Base-by-base conservation (phyloP, 1,140 invertebrate genomes). In the Sitobion miscanthi region DNA sequence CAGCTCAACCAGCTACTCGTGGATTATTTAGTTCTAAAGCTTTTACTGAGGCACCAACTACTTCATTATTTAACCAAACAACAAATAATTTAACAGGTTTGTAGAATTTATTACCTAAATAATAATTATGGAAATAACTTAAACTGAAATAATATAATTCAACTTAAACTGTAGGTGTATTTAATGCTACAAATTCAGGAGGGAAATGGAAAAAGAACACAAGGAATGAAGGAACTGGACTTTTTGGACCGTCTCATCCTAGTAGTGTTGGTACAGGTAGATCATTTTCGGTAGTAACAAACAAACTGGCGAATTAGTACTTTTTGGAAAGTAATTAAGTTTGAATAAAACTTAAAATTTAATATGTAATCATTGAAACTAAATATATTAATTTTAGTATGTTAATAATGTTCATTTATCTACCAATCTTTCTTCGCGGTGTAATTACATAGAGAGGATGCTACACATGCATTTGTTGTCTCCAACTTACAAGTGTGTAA, bases 11-110 rank as follows among this genome's bases (percentile, higher is more conserved):
- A 94, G 95, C 95, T 87, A 95, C 95, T 94, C 95, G 95, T 57
- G 96, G 96, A 88, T 95, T 95, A 69, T 96, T 96, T 94, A 95
- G 96, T 69, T 94, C 95, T 91, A 96, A 96, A 93, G 95, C 96
- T 6, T 93, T 93, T 93, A 93, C 86, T 42, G 86, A 93, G 9
- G 69, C 69, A 83, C 91, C 82, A 85, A 52, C 45, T 83, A 93
- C 82, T 11, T 86, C 91, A 93, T 86, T 93, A 45, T 93, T 93
- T 86, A 93, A 30, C n/a, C 82, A 86, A 93, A 49, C 91, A n/a
- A 25, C 77, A 38, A 93, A 93, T 35, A 54, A 52, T 52, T 45
- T 42, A 93, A 93, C 91, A n/a, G 77, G 91, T 93, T 57, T 8
- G 7, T 91, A 25, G 35, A 89, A 91, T 49, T 49, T 38, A 82